Evolutionary conservation across 2,113 vertebrate genomes (phyloP), one percentile per base, ranked within the genome.

Genomic region (Peromyscus leucopus): DNA sequence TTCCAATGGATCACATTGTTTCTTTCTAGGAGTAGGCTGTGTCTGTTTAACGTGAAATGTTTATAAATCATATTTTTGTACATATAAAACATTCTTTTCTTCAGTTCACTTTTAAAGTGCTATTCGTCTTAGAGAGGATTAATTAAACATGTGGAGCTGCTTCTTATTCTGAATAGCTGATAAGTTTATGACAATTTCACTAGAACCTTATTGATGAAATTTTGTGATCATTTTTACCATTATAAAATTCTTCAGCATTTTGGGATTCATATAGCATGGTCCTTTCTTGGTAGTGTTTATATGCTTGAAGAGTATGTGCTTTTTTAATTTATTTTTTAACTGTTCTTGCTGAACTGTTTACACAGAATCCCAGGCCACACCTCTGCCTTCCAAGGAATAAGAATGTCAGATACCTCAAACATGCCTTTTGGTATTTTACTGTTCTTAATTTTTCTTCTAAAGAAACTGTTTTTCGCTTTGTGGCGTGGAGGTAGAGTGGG

Each of bases 151-250:
- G 1, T 39, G 86, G 19, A 19, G 12, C 22, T 69, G 21, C 1
- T 57, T 72, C 2, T 91, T 85, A 75, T 39, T 91, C 78, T 92
- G 89, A 85, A 57, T 67, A 86, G 63, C 8, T 8, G 46, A 57
- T 74, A 67, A 39, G 51, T 90, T 88, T 69, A 63, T 72, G 82
- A 79, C 59, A 96, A 92, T 90, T 96, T 91, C 78, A 74, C 59
- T 83, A 72, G 10, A 11, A 92, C 12, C n/a, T 90, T 46, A 59
- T 82, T 90, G 59, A 74, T 89, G 42, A 42, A 67, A 12, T 46
- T 74, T 93, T 72, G 59, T 61, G 63, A 33, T 11, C 5, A 46
- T 46, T 95, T 72, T 96, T 90, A 31, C 21, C 51, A 6, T 55
- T 94, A 89, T n/a, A 93, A 95, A 86, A 89, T 80, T 46, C 26